Percentiles rank a stretch among this genome's conserved stretches.
These are phyloP conservation scores for Heliothis subflexa DNA, from an alignment of 1,140 invertebrate species.

Conservation along the genomic window DNA sequence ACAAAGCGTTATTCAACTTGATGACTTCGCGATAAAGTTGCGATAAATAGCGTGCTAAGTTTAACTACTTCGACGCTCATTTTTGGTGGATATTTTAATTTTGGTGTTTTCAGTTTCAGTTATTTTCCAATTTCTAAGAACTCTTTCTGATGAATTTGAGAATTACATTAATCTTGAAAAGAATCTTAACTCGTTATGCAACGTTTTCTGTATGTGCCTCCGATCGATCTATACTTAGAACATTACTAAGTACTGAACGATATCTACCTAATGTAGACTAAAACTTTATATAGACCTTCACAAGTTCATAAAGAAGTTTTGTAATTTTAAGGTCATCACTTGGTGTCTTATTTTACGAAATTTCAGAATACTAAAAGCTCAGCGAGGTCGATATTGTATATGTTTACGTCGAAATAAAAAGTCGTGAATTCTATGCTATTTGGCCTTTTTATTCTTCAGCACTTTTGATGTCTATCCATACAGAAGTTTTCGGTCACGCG, in stretches of 20 bases:
- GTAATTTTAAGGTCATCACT: too few species aligned
- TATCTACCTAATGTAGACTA: too few species aligned
- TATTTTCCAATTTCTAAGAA: background rate
- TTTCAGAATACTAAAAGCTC: background rate
- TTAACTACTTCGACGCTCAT: constrained; percentile 38
- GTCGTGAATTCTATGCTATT: constrained; percentile 52
- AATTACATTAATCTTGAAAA: too few species aligned
- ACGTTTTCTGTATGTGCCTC: too few species aligned
- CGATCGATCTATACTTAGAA: too few species aligned
- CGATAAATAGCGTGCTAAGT: constrained; percentile 63
- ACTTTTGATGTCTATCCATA: constrained; percentile 55
- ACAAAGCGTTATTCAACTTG: constrained; percentile 64
- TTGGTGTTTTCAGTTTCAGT: background rate
- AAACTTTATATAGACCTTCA: too few species aligned
- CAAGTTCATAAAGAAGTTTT: too few species aligned
- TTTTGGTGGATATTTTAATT: constrained; percentile 4
- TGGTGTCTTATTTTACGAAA: too few species aligned
- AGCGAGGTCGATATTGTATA: background rate
- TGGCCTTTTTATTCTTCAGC: constrained; percentile 61
- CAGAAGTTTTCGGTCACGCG: constrained; percentile 56
- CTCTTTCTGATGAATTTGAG: too few species aligned
- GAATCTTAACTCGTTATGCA: too few species aligned
- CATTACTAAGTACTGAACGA: too few species aligned
- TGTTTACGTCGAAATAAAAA: constrained; percentile 49
- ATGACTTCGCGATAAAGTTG: constrained; percentile 60